phyloP scores from a whole-genome alignment of 2,797 vertebrate species.

The Phrynocephalus vlangalii region DNA sequence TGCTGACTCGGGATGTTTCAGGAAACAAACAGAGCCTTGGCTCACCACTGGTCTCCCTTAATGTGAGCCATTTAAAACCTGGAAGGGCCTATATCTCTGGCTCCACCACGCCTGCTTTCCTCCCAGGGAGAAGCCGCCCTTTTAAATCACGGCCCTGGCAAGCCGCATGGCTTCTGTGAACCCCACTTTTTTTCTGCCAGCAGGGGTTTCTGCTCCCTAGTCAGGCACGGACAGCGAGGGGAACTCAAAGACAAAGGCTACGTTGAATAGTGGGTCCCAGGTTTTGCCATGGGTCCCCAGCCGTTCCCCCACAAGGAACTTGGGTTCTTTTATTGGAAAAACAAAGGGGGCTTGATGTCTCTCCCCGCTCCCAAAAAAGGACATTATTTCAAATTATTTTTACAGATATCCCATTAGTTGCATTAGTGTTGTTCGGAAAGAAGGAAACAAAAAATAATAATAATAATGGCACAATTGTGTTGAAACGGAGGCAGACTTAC shows the following conservation, averaged over 20 bases:
- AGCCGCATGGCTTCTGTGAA: slow-evolving; percentile 49
- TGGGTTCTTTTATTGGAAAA: too few species aligned
- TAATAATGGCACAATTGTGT: too few species aligned
- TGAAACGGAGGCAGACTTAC: too few species aligned
- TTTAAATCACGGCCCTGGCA: slow-evolving; percentile 58
- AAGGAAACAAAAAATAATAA: too few species aligned
- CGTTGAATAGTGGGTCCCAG: too few species aligned
- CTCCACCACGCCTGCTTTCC: slow-evolving; percentile 67
- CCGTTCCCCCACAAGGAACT: too few species aligned
- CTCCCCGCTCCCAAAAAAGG: too few species aligned
- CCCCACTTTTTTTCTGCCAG: slow-evolving; percentile 41
- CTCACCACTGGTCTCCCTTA: slow-evolving; percentile 62
- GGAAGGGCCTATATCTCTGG: slow-evolving; percentile 64
- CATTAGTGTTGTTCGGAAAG: too few species aligned
- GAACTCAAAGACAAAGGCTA: accelerated
- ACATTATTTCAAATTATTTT: too few species aligned
- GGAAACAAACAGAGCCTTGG: slow-evolving; percentile 57
- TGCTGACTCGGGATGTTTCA: slow-evolving; percentile 72
- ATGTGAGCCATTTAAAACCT: slow-evolving; percentile 67
- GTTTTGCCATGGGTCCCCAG: too few species aligned
- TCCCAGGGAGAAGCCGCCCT: slow-evolving; percentile 58
- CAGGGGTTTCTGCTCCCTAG: neutral
- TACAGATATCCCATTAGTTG: too few species aligned
- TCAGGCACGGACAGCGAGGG: neutral
- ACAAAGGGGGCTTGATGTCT: too few species aligned